A percentile compares a stretch with the other conserved stretches of the same genome.
phyloP scores from a whole-genome alignment of 2,797 vertebrate genomes.

The Premnoplex brunnescens region DNA sequence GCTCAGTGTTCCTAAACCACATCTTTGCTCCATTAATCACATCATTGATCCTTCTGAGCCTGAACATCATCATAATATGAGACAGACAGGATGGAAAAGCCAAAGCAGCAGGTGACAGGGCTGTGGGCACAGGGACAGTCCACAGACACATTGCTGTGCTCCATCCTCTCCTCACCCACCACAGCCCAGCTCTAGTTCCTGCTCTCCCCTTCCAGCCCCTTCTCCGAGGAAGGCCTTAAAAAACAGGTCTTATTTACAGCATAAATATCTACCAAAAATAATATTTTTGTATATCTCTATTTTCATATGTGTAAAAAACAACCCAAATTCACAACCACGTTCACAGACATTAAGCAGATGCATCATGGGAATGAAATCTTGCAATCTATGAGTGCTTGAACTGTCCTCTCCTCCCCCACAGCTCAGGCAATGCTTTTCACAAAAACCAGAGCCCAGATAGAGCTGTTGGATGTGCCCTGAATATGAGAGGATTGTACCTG shows the following conservation, averaged over 20 bases:
- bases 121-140: background rate
- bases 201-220: background rate
- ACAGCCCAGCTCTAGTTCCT: background rate
- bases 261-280: fast-evolving
- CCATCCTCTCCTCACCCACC: background rate
- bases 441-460: background rate
- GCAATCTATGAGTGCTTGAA: background rate
- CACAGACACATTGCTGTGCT: fast-evolving
- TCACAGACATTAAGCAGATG: background rate
- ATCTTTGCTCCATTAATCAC: background rate
- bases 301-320: background rate
- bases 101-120: background rate
- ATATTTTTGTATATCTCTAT: fast-evolving
- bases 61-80: fast-evolving
- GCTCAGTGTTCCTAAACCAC: background rate
- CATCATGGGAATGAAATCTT: background rate
- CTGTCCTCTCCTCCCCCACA: background rate
- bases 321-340: background rate
- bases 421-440: background rate
- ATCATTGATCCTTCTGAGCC: background rate
- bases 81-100: background rate
- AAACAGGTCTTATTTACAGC: background rate
- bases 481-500: fast-evolving
- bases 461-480: background rate
- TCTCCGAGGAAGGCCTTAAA: fast-evolving